These are phyloP conservation scores for Dysidea cf. avara DNA, from an alignment of 37 sponge, comb jelly and placozoan genomes.

Conservation along the genomic window DNA sequence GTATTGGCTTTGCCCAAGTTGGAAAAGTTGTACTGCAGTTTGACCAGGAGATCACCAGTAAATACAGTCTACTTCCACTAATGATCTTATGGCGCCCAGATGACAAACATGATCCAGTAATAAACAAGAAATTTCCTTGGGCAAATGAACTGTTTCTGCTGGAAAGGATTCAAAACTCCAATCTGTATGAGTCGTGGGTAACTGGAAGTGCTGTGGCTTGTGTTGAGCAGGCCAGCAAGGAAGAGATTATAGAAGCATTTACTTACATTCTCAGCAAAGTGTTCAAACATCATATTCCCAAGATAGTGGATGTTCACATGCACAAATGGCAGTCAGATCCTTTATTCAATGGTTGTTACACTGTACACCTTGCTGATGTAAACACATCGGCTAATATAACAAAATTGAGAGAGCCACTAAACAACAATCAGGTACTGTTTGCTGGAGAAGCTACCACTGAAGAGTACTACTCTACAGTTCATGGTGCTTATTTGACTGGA, in stretches of 20 bases:
- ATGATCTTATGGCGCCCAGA: constrained; percentile 28
- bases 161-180: constrained; percentile 7
- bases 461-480: constrained; percentile 19
- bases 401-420: no score
- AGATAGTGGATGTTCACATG: background rate
- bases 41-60: no score
- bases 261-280: constrained; percentile 13
- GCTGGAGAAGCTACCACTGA: constrained; percentile 69
- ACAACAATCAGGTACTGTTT: constrained; percentile 72
- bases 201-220: constrained; percentile 21
- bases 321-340: constrained; percentile 20
- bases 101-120: background rate
- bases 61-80: no score
- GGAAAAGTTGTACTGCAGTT: constrained; percentile 65
- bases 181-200: constrained; percentile 30
- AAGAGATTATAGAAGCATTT: constrained; percentile 16
- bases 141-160: constrained; percentile 1
- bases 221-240: constrained; percentile 7
- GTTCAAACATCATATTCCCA: constrained; percentile 15
- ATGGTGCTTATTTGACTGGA: constrained; percentile 64
- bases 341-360: constrained; percentile 38
- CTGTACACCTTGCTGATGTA: constrained; percentile 13
- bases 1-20: constrained; percentile 64
- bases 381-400: no score
- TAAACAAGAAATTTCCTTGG: constrained; percentile 26